Evolutionary conservation across 1,140 invertebrate genomes (phyloP), one percentile per base, ranked within the genome.

Genomic region (Apolygus lucorum): DNA sequence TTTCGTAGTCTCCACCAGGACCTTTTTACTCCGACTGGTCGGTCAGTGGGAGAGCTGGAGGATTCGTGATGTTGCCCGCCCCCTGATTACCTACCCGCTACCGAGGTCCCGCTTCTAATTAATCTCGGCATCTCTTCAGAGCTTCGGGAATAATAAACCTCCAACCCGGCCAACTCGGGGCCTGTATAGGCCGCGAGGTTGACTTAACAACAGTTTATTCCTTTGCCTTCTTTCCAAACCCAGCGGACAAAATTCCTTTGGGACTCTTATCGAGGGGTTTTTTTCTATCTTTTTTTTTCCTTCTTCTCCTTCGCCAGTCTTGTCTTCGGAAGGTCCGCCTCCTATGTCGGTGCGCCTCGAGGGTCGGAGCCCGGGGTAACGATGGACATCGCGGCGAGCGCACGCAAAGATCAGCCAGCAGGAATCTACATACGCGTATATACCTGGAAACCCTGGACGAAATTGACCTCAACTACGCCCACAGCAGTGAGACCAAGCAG

Each of bases 101-200:
- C 54, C 54, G 54, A 59, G 54, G 54, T 59, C 54, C 54, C 22
- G 54, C 54, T 59, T 59, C 54, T 59, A 59, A 59, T 59, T 59
- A 59, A 59, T 59, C 54, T 59, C 54, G 54, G 54, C 54, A 59
- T 59, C 54, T 59, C 54, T 24, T 59, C 54, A 13, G 22, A 24
- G 22, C 13, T 59, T 59, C 11, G 22, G 17, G 54, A 59, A 59
- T 59, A 59, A 59, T 59, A 59, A 59, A 59, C 54, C 54, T 24
- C 54, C 22, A 8, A 24, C n/a, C n/a, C 22, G 34, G 17, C 34
- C 34, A n/a, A n/a, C n/a, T n/a, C n/a, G n/a, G 34, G 34, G 34
- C 4, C 4, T 17, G 34, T 42, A 42, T 42, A 42, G 34, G 34
- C 34, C 34, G 34, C 34, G 34, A 17, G 34, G 34, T 42, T 42